Evolutionary conservation across 2,888 invertebrate species (phyloP).

Genomic region (Mylabris sibirica): DNA sequence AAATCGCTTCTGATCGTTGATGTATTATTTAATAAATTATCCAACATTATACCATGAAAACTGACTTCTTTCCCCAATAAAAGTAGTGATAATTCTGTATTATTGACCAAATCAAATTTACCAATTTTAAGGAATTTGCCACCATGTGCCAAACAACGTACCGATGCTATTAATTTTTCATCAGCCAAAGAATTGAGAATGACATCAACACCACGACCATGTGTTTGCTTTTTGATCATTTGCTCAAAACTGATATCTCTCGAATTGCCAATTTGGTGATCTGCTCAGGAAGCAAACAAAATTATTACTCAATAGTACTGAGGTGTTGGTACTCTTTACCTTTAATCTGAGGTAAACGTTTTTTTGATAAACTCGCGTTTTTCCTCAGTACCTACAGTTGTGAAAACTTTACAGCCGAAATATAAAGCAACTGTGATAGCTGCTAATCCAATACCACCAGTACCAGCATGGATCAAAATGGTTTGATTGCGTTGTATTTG

Average conservation of each 20-base stretch:
- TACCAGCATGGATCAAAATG: constrained; percentile 67
- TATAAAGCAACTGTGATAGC: constrained; percentile 78
- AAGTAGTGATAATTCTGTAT: constrained; percentile 86
- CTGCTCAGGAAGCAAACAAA: no score
- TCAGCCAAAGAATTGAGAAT: constrained; percentile 97
- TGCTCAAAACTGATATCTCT: constrained; percentile 87
- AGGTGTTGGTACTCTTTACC: constrained; percentile 15
- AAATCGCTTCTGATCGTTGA: no score
- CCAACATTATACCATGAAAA: constrained; percentile 96
- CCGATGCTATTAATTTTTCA: constrained; percentile 92
- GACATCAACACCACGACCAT: constrained; percentile 91
- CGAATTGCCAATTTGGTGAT: constrained; percentile 65
- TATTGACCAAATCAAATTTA: constrained; percentile 89
- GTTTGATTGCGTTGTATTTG: constrained; percentile 46
- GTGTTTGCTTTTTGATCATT: constrained; percentile 81
- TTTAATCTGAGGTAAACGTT: constrained; percentile 60
- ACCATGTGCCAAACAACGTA: constrained; percentile 89
- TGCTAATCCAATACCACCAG: constrained; percentile 79
- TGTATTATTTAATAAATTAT: constrained; percentile 75
- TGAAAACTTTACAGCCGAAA: constrained; percentile 71
- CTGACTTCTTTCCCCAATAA: constrained; percentile 83
- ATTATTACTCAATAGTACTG: background rate
- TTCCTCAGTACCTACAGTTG: constrained; percentile 73
- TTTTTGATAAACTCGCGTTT: constrained; percentile 71
- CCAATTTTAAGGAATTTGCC: constrained; percentile 95